Conservation (phyloP, 2,113 vertebrate species). For the Platysternon megacephalum region DNA sequence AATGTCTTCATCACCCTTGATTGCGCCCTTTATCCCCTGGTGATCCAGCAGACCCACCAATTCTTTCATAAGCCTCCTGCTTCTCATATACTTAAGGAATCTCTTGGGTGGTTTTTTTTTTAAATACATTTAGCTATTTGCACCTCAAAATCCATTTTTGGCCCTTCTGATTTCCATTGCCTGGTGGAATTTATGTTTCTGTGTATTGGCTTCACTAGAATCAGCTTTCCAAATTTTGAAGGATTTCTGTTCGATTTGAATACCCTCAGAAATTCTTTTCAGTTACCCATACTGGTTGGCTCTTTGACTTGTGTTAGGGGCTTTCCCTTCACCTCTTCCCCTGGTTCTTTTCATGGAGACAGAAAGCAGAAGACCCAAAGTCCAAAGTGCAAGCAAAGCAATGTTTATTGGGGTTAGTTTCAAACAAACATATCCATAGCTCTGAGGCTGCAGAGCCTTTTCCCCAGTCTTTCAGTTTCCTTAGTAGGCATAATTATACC, state of each 20-base stretch:
- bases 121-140: neutral
- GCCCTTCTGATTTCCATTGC: neutral
- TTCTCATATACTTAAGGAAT: neutral
- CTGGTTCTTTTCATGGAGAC: too few species aligned
- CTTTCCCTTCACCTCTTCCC: too few species aligned
- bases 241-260: neutral
- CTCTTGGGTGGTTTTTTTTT: neutral
- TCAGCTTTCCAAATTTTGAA: neutral
- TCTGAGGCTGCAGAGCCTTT: too few species aligned
- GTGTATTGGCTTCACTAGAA: neutral
- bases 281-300: neutral
- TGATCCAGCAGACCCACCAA: too few species aligned
- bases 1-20: too few species aligned
- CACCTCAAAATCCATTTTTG: neutral
- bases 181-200: neutral
- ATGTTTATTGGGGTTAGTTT: too few species aligned
- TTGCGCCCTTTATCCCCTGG: too few species aligned
- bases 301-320: neutral
- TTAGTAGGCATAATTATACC: too few species aligned
- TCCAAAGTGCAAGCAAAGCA: too few species aligned
- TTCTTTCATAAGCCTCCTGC: neutral
- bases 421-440: too few species aligned
- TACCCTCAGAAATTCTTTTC: neutral
- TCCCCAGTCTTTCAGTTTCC: too few species aligned
- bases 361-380: too few species aligned